Evolutionary conservation across 2,888 invertebrate species (phyloP), one percentile per base, ranked within the genome.

Genomic region (Chaetogeoica ovagalla): DNA sequence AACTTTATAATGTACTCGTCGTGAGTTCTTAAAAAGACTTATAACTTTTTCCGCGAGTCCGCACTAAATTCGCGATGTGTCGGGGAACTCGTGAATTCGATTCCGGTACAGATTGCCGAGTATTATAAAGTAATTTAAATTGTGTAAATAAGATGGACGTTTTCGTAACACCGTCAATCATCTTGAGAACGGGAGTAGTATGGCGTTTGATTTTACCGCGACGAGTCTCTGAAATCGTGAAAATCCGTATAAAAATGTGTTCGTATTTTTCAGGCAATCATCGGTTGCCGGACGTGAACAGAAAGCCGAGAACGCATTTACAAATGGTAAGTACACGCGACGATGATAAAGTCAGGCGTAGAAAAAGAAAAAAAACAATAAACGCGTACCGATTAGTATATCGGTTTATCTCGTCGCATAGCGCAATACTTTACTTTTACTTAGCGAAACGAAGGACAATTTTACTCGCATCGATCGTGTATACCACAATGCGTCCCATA

Each of bases 251-350:
- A 55, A 37, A 21, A 48, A 60, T 59, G 63, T 74, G 37, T 74
- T 30, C 72, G 62, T 68, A 43, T 21, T 77, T 81, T 89, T 75
- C 89, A 92, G 92, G 91, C 74, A 90, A 90, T 86, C 91, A 91
- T 85, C 94, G 93, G 88, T 93, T 94, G 85, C 92, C 92, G 82
- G 91, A 91, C 86, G 88, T 92, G 83, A 90, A 93, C 86, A 90
- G 94, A 84, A 96, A 96, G 87, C 96, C 97, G 48, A 93, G 94
- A 86, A 94, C 91, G 85, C 92, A 94, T 63, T 91, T 94, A 85
- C 96, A 96, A 91, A 96, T 96, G 96, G 96, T 96, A 86, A 92
- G 93, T 89, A 17, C 6, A 59, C 21, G 19, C 43, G 8, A 43
- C 43, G n/a, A 65, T 30, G 15, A 30, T 39, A n/a, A 39, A 39